Conservation (phyloP, 2,888 invertebrate genomes). For the Chrysolina oricalcia region DNA sequence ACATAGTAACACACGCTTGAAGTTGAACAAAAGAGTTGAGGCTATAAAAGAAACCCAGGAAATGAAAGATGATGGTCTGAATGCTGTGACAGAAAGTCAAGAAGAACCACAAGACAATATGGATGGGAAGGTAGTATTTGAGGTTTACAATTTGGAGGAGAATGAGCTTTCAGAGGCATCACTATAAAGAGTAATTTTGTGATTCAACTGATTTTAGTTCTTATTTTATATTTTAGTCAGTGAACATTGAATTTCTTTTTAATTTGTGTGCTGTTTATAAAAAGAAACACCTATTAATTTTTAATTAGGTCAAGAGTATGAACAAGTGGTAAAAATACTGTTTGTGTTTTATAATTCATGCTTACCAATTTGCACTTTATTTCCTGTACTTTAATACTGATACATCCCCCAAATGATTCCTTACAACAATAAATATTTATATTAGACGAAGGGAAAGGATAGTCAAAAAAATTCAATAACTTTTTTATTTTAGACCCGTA, state of each 20-base stretch:
- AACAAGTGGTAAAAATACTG: slow-evolving; percentile 39
- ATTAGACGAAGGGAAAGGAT: slow-evolving; percentile 36
- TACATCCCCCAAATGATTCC: slow-evolving; percentile 31
- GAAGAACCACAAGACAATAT: too few species aligned
- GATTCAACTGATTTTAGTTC: too few species aligned
- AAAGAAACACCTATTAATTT: slow-evolving; percentile 20
- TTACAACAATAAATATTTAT: slow-evolving; percentile 34
- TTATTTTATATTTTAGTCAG: too few species aligned
- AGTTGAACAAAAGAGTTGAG: slow-evolving; percentile 20
- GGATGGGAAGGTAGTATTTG: too few species aligned
- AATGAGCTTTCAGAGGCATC: too few species aligned
- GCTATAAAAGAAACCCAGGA: slow-evolving; percentile 7
- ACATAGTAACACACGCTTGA: slow-evolving; percentile 30
- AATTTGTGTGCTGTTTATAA: too few species aligned
- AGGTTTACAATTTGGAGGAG: too few species aligned
- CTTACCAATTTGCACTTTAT: slow-evolving; percentile 37
- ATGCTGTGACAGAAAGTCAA: too few species aligned
- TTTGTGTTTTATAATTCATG: slow-evolving; percentile 33
- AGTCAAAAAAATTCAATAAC: slow-evolving; percentile 34
- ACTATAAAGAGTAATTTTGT: too few species aligned
- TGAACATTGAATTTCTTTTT: too few species aligned
- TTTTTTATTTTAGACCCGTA: slow-evolving; percentile 38
- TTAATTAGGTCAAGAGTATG: slow-evolving; percentile 36
- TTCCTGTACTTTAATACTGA: slow-evolving; percentile 36
- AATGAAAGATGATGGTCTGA: not conserved